These are phyloP conservation scores for Caranx ignobilis DNA, from an alignment of 2,113 vertebrate genomes.

Conservation along the genomic window DNA sequence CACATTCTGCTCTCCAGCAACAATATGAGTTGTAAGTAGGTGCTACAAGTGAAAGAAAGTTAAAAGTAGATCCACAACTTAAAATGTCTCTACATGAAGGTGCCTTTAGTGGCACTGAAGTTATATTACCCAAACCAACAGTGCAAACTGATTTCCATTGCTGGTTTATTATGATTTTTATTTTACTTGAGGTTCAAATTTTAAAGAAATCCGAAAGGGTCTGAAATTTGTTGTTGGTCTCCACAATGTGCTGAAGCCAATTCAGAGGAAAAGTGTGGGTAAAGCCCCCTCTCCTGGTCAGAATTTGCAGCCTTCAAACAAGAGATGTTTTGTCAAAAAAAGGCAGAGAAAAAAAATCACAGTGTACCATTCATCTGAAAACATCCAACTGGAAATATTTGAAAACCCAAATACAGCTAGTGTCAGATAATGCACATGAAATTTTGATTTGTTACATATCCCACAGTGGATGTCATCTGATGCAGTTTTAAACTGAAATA, in stretches of 20 bases:
- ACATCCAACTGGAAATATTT: neutral
- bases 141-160: neutral
- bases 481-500: slow-evolving; percentile 15
- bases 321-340: slow-evolving; percentile 2
- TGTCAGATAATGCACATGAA: neutral
- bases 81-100: neutral
- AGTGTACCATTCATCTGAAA: neutral
- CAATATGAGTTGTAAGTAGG: slow-evolving; percentile 6
- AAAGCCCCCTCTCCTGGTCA: slow-evolving; percentile 75
- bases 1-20: slow-evolving; percentile 1
- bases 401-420: neutral
- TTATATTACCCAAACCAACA: neutral
- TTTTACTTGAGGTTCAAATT: neutral
- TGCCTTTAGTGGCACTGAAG: neutral
- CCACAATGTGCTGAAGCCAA: neutral
- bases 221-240: neutral
- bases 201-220: neutral
- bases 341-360: neutral
- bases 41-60: neutral
- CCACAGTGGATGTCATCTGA: neutral
- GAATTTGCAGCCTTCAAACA: slow-evolving; percentile 8
- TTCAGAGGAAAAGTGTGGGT: slow-evolving; percentile 36
- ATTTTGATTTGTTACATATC: neutral
- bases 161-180: neutral
- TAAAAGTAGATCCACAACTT: neutral